Evolutionary conservation across 1,140 invertebrate species (phyloP), one percentile per base, ranked within the genome.

Genomic region (Eumaeus atala): DNA sequence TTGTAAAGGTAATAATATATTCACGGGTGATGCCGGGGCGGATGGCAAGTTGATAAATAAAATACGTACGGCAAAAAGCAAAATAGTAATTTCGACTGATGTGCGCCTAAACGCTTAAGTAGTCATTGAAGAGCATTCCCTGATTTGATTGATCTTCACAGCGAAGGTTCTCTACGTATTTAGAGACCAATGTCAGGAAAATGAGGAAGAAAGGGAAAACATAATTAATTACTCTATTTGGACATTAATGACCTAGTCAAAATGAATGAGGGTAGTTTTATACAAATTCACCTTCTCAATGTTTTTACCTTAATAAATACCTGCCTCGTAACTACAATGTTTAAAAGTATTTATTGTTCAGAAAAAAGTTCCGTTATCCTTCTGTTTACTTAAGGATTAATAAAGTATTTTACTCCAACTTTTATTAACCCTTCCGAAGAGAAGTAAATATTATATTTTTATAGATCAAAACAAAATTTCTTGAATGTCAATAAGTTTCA

Each of bases 221-320:
- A 72, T 81, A 85, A 84, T 85, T 84, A 84, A 85, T 85, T 84
- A 81, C 78, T 76, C 78, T 78, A 79, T 83, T 80, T 77, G 77
- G 79, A 83, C 76, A 85, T 83, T 85, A 83, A 83, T 77, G 79
- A 80, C 72, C 61, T 60, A 66, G 70, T 73, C 75, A 70, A 74
- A 72, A 70, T 64, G 65, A 69, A 79, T 66, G 70, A 37, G 34
- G 16, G 37, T 40, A 52, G 50, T 36, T 38, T 51, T 54, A 18
- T 34, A 17, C 21, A 28, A 28, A 28, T 33, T 44, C 33, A 4
- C 11, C 10, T 12, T 6, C 9, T 12, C 12, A 42, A 36, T 56
- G 48, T 53, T 58, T 54, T 51, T 11, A 40, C 36, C 14, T 33
- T 62, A 35, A 58, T 38, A 48, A 55, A 51, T 57, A 42, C 50